phyloP scores from a whole-genome alignment of 2,888 invertebrate genomes.

The Xestia ashworthii region DNA sequence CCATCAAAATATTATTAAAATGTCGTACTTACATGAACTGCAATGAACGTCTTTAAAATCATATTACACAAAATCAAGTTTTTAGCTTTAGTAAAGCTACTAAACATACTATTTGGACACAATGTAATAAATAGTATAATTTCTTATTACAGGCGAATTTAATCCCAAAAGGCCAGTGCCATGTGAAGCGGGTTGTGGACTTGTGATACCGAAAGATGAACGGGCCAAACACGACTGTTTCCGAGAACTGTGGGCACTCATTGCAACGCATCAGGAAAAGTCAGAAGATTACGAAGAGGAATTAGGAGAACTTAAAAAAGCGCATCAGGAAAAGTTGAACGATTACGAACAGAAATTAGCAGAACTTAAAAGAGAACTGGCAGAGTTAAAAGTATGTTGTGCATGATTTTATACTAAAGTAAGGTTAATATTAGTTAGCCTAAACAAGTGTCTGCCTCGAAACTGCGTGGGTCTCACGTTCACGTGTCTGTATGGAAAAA shows the following conservation, averaged over 20 bases:
- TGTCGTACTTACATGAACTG: too few relatives aligned
- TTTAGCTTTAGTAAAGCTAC: too few relatives aligned
- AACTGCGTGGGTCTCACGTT: not conserved
- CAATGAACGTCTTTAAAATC: too few relatives aligned
- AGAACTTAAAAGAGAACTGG: conserved; percentile 94
- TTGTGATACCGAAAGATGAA: conserved; percentile 98
- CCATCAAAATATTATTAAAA: too few relatives aligned
- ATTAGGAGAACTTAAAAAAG: conserved; percentile 96
- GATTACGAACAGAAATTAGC: too few relatives aligned
- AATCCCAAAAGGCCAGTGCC: conserved; percentile 98
- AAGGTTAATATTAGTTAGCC: not conserved
- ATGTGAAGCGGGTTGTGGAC: conserved; percentile 98
- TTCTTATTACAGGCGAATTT: conserved; percentile 82
- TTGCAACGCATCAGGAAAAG: conserved; percentile 97
- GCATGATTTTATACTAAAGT: conserved; percentile 10
- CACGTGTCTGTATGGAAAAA: not conserved
- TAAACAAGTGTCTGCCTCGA: not conserved
- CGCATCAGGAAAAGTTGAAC: conserved; percentile 67
- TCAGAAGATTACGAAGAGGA: conserved; percentile 96
- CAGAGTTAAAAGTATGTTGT: conserved; percentile 93
- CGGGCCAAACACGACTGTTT: conserved; percentile 98
- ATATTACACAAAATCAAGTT: too few relatives aligned
- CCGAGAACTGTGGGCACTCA: conserved; percentile 95
- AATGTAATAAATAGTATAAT: not conserved
- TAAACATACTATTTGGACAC: too few relatives aligned